phyloP scores from a whole-genome alignment of 1,140 invertebrate genomes.

The Zaprionus lachaisei region DNA sequence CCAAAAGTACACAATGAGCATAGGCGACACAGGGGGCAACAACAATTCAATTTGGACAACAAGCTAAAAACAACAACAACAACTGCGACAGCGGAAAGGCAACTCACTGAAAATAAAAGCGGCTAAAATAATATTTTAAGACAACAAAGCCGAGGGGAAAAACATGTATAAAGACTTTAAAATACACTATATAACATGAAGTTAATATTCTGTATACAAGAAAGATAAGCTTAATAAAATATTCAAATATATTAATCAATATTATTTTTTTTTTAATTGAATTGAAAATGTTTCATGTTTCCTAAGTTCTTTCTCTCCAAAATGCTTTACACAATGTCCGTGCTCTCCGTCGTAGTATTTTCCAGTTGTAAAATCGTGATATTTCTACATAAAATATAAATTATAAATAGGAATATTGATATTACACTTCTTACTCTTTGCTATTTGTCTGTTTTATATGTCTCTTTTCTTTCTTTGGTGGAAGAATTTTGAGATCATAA shows the following conservation, averaged over 20 bases:
- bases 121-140: slow-evolving; percentile 17
- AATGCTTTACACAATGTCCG: background rate
- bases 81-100: slow-evolving; percentile 16
- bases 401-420: too few relatives aligned
- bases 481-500: background rate
- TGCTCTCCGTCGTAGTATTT: background rate
- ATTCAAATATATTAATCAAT: background rate
- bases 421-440: background rate
- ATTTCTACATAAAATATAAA: background rate
- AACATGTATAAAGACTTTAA: background rate
- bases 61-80: slow-evolving; percentile 22
- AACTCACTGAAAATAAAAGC: slow-evolving; percentile 45
- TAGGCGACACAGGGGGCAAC: slow-evolving; percentile 19
- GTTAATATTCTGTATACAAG: background rate
- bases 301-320: background rate
- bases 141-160: slow-evolving; percentile 2
- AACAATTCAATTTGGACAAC: slow-evolving; percentile 28
- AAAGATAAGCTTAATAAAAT: background rate
- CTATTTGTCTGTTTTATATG: background rate
- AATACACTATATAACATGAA: background rate
- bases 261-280: slow-evolving; percentile 1
- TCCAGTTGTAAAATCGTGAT: background rate
- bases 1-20: slow-evolving; percentile 44
- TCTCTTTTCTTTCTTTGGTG: background rate
- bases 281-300: background rate